Evolutionary conservation across 2,797 vertebrate species (phyloP).

Genomic region (Furcifer pardalis): DNA sequence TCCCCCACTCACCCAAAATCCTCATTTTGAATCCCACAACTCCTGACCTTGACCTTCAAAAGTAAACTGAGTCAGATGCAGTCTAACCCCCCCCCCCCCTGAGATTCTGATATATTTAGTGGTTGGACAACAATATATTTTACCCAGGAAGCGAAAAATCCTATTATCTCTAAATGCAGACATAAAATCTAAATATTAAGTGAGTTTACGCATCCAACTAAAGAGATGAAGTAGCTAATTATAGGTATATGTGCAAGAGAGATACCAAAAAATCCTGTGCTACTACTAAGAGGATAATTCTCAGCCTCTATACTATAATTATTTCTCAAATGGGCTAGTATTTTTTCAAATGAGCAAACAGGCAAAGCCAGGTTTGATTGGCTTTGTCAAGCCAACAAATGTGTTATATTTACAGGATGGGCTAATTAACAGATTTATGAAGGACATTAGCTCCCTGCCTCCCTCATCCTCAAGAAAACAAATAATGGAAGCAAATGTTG

Average conservation of each 20-base stretch:
- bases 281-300: slow-evolving; percentile 75
- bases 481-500: slow-evolving; percentile 66
- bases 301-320: slow-evolving; percentile 81
- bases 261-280: slow-evolving; percentile 69
- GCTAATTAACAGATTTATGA: slow-evolving; percentile 76
- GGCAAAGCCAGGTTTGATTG: slow-evolving; percentile 65
- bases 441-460: slow-evolving; percentile 49
- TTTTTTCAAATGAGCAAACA: slow-evolving; percentile 78
- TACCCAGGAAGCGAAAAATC: slow-evolving; percentile 14
- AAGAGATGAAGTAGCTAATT: slow-evolving; percentile 77
- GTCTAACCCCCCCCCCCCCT: slow-evolving; percentile 32
- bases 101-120: slow-evolving; percentile 34
- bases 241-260: slow-evolving; percentile 69
- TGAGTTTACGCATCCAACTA: slow-evolving; percentile 70
- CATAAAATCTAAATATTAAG: slow-evolving; percentile 73
- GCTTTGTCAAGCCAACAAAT: slow-evolving; percentile 66
- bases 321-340: slow-evolving; percentile 75
- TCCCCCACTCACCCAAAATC: neutral
- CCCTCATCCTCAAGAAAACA: slow-evolving; percentile 12
- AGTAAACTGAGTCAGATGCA: neutral
- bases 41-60: too few relatives aligned
- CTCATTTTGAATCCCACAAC: neutral
- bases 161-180: slow-evolving; percentile 73
- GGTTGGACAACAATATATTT: slow-evolving; percentile 30
- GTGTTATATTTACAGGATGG: slow-evolving; percentile 71